Percentiles rank a stretch among this genome's conserved stretches.
Evolutionary conservation across 2,113 vertebrate species (phyloP).

Genomic region (Nestor notabilis): DNA sequence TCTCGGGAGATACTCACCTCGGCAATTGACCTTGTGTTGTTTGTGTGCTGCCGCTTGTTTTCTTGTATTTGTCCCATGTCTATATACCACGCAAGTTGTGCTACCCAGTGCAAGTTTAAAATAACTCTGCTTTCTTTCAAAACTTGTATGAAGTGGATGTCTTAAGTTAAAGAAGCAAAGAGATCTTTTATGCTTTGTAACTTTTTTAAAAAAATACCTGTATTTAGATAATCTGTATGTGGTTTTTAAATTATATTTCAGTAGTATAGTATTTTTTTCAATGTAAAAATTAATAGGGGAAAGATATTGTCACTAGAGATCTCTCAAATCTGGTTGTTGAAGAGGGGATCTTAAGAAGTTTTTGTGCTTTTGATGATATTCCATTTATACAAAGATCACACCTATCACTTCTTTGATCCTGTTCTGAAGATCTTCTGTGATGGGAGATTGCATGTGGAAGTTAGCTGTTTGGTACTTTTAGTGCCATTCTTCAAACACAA

Average conservation of each 20-base stretch:
- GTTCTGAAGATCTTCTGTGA: background rate
- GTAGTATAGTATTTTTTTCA: background rate
- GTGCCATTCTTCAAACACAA: background rate
- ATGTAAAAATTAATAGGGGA: background rate
- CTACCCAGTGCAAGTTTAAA: background rate
- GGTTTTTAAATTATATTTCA: background rate
- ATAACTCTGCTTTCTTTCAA: background rate
- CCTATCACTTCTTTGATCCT: background rate
- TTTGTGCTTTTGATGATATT: background rate
- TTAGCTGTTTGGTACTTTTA: background rate
- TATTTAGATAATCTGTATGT: background rate
- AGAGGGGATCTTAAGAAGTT: background rate
- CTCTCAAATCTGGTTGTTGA: background rate
- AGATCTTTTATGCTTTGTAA: background rate
- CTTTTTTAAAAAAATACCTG: background rate
- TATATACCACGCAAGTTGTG: background rate
- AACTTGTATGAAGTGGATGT: background rate
- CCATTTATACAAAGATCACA: background rate
- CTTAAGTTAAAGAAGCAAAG: background rate
- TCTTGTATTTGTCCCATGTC: background rate
- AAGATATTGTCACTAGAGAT: background rate
- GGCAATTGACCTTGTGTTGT: too few relatives aligned
- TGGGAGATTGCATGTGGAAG: background rate
- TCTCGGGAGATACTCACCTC: too few relatives aligned
- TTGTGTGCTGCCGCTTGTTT: background rate